A percentile compares a stretch with the other conserved stretches of the same genome.
Conservation (phyloP, 1,140 invertebrate genomes). For the Hycleus cichorii region DNA sequence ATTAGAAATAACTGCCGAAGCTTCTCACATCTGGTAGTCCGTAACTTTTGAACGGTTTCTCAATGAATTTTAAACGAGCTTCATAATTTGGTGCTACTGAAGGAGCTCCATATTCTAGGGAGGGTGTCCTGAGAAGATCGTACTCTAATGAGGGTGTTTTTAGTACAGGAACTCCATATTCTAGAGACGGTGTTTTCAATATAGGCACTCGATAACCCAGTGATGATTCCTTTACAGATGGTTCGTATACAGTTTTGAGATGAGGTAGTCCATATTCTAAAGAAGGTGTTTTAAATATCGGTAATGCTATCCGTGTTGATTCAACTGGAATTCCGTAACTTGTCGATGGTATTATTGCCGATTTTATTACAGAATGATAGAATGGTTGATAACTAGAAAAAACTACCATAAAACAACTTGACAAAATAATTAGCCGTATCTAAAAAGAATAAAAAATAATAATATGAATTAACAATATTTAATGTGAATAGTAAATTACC, state of each 20-base stretch:
- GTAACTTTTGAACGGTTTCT: too few species aligned
- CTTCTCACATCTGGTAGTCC: too few species aligned
- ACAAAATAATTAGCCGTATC: background rate
- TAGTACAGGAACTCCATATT: too few species aligned
- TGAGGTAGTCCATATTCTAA: background rate
- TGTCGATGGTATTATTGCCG: background rate
- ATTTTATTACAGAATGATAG: background rate
- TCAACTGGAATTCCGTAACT: background rate
- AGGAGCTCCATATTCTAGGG: background rate
- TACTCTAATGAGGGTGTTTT: background rate
- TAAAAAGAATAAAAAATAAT: background rate
- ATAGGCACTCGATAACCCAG: too few species aligned
- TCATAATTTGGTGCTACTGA: background rate
- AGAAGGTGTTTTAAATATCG: background rate
- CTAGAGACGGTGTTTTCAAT: background rate
- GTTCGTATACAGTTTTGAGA: background rate
- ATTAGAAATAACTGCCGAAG: too few species aligned
- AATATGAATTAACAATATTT: too few species aligned
- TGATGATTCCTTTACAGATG: too few species aligned
- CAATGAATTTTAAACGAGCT: too few species aligned
- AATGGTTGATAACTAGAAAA: too few species aligned
- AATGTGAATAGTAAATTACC: too few species aligned
- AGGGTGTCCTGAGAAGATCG: background rate
- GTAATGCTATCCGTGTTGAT: background rate
- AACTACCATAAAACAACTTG: background rate